Conservation (phyloP, 2,888 invertebrate genomes). For the Graphium colonna region DNA sequence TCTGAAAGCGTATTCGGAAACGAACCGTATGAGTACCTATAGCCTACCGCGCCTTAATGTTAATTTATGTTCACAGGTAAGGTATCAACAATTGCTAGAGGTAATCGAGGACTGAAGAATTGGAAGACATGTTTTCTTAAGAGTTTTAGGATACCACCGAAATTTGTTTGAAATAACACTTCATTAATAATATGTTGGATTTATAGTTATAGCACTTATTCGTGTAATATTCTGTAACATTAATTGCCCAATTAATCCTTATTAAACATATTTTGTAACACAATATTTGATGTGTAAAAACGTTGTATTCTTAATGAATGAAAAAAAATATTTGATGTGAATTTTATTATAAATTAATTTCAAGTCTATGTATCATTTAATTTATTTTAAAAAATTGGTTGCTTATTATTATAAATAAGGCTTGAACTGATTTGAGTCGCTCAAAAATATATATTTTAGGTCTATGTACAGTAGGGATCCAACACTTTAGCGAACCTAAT, state of each 20-base stretch:
- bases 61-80: background rate
- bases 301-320: background rate
- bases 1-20: no score
- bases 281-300: background rate
- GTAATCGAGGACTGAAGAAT: background rate
- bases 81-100: background rate
- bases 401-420: slow-evolving; percentile 16
- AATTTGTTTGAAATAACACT: slow-evolving; percentile 11
- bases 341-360: background rate
- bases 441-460: slow-evolving; percentile 34
- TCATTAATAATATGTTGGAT: slow-evolving; percentile 2
- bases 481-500: slow-evolving; percentile 26
- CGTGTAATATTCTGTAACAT: slow-evolving; percentile 5
- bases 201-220: slow-evolving; percentile 2
- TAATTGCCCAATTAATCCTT: background rate
- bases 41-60: no score
- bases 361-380: background rate
- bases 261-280: background rate
- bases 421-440: slow-evolving; percentile 30
- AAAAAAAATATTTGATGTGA: background rate
- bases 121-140: background rate
- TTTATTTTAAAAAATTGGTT: slow-evolving; percentile 4
- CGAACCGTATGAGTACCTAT: no score
- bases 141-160: slow-evolving; percentile 18
- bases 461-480: slow-evolving; percentile 22